phyloP scores from a whole-genome alignment of 23 tunicate species.

The Ascidia mentula region DNA sequence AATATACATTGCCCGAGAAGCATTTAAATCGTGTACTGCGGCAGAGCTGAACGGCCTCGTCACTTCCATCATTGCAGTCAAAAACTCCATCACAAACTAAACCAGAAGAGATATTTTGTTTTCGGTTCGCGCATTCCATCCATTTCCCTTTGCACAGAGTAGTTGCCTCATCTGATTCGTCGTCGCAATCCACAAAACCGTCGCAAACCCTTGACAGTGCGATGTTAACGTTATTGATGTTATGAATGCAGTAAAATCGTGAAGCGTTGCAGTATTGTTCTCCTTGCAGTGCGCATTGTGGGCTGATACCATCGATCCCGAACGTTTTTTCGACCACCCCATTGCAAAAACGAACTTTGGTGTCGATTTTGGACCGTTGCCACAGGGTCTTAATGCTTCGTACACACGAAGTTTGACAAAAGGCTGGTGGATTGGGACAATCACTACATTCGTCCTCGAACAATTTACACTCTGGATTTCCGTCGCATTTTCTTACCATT shows the following conservation, averaged over 20 bases:
- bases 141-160: neutral
- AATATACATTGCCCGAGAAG: neutral
- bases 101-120: neutral
- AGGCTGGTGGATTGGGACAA: neutral
- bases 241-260: neutral
- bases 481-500: neutral
- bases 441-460: slow-evolving; percentile 1
- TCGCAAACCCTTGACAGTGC: too few species aligned
- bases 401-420: neutral
- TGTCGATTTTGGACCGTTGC: neutral
- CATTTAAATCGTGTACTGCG: neutral
- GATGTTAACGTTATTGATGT: too few species aligned
- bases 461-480: neutral
- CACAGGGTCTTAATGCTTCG: neutral
- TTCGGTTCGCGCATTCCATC: neutral
- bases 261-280: neutral
- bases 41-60: neutral
- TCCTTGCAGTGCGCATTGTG: neutral
- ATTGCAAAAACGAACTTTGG: neutral
- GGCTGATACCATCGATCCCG: neutral
- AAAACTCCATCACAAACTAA: neutral
- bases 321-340: neutral
- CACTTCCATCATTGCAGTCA: neutral
- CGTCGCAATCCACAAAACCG: neutral
- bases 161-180: neutral